Conservation (phyloP, 2,797 vertebrate genomes). For the Trematomus bernacchii region DNA sequence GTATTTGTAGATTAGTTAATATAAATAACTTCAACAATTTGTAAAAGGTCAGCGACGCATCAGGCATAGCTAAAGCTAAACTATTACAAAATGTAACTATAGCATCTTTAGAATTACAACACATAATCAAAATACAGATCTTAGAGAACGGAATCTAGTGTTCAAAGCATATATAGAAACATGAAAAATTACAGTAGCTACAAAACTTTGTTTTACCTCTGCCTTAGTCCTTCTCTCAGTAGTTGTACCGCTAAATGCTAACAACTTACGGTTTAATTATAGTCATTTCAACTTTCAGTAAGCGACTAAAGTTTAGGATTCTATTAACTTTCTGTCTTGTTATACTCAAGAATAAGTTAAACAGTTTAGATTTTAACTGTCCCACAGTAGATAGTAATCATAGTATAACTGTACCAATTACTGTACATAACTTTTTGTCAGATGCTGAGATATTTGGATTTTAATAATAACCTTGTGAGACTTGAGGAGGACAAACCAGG, state of each 20-base stretch:
- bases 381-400: not conserved
- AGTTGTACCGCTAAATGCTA: not conserved
- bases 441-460: not conserved
- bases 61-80: constrained; percentile 16
- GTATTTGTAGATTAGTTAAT: constrained; percentile 16
- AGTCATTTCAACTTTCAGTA: not conserved
- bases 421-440: not conserved
- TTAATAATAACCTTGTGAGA: not conserved
- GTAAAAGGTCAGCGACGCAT: constrained; percentile 3
- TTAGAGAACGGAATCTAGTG: not conserved
- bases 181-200: not conserved
- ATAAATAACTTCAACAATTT: constrained; percentile 10
- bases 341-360: not conserved
- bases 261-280: not conserved
- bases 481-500: too few relatives aligned
- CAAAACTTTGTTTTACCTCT: not conserved
- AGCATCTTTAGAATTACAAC: constrained; percentile 2
- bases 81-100: constrained; percentile 10
- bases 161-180: constrained; percentile 2
- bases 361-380: not conserved
- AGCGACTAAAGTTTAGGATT: not conserved
- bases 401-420: not conserved
- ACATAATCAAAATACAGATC: constrained; percentile 5
- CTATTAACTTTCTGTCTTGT: not conserved
- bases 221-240: not conserved